Percentiles rank a stretch among this genome's conserved stretches.
Evolutionary conservation across 92 coral and sea anemone species (phyloP).

Genomic region (Nematostella vectensis): DNA sequence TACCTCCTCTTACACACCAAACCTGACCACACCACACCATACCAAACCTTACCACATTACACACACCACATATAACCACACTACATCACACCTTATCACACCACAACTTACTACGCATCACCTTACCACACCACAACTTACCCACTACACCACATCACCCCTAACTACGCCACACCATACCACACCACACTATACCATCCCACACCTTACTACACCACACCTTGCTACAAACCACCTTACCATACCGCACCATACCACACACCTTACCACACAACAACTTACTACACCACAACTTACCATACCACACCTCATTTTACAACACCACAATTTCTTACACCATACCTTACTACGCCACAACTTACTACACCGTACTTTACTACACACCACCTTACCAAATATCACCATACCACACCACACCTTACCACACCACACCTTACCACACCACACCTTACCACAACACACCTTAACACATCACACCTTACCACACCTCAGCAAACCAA

Average conservation of each 20-base stretch:
- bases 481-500: slow-evolving; percentile 7
- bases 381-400: background rate
- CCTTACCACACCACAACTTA: slow-evolving; percentile 3
- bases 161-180: slow-evolving; percentile 9
- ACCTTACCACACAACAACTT: background rate
- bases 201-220: slow-evolving; percentile 3
- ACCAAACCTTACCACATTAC: background rate
- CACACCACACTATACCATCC: slow-evolving; percentile 5
- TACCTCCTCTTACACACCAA: background rate
- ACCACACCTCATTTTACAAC: slow-evolving; percentile 2
- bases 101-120: slow-evolving; percentile 6
- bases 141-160: background rate
- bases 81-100: slow-evolving; percentile 2
- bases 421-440: slow-evolving; percentile 6
- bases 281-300: background rate
- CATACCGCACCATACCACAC: slow-evolving; percentile 3
- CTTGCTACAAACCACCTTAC: slow-evolving; percentile 1
- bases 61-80: background rate
- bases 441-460: slow-evolving; percentile 5
- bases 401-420: background rate
- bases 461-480: slow-evolving; percentile 2
- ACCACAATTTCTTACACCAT: slow-evolving; percentile 4
- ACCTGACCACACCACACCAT: slow-evolving; percentile 4
- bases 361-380: background rate
- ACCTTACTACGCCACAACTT: slow-evolving; percentile 4